A percentile compares a stretch with the other conserved stretches of the same genome.
Evolutionary conservation across 2,113 vertebrate genomes (phyloP).

Genomic region (Oryzias melastigma): DNA sequence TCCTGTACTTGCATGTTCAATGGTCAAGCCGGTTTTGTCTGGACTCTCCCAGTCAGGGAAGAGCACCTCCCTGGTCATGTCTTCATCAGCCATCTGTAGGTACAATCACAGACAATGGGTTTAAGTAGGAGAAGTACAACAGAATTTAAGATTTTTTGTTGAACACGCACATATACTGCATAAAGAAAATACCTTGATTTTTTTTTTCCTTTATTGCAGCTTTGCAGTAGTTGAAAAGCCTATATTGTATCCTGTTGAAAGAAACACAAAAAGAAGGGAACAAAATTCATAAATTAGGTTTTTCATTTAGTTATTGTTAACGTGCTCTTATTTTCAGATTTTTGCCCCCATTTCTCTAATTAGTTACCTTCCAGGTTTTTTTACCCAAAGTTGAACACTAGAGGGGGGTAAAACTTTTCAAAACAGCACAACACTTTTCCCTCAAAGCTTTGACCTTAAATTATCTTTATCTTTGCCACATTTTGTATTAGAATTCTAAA

Average conservation of each 20-base stretch:
- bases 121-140: not conserved
- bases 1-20: conserved; percentile 83
- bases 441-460: not conserved
- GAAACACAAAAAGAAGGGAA: conserved; percentile 8
- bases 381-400: conserved; percentile 54
- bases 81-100: conserved; percentile 85
- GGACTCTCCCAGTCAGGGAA: conserved; percentile 90
- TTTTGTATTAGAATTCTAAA: too few species aligned
- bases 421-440: conserved; percentile 2
- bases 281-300: not conserved
- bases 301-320: not conserved
- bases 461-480: too few species aligned
- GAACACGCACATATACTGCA: not conserved
- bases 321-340: not conserved
- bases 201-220: conserved; percentile 42
- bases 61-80: conserved; percentile 87
- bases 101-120: conserved; percentile 7
- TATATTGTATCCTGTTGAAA: conserved; percentile 50
- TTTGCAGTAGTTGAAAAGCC: conserved; percentile 43
- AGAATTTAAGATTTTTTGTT: not conserved
- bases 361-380: conserved; percentile 1
- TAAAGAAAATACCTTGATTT: conserved; percentile 60
- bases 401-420: conserved; percentile 55
- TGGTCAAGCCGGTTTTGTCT: conserved; percentile 88
- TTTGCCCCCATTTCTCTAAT: not conserved